Evolutionary conservation across 2,888 invertebrate species (phyloP).

Genomic region (Peribatodes rhomboidaria): DNA sequence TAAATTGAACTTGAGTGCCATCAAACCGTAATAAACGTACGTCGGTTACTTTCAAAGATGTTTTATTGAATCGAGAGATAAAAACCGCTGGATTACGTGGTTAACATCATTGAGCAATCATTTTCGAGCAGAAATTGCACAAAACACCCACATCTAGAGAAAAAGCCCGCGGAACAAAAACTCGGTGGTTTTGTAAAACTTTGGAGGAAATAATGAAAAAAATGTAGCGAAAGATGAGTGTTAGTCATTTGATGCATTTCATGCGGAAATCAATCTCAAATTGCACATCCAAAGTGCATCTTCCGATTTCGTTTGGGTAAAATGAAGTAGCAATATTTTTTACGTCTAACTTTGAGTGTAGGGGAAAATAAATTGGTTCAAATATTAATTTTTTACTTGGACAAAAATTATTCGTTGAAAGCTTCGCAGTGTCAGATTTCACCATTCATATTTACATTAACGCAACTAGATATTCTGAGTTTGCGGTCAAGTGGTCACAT

Average conservation of each 20-base stretch:
- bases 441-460: constrained; percentile 70
- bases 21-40: constrained; percentile 43
- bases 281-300: constrained; percentile 74
- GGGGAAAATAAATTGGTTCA: background rate
- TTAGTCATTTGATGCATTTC: constrained; percentile 75
- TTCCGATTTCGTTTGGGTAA: constrained; percentile 69
- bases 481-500: constrained; percentile 76
- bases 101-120: constrained; percentile 58
- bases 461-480: constrained; percentile 67
- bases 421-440: constrained; percentile 65
- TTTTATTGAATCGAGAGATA: constrained; percentile 52
- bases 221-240: constrained; percentile 69
- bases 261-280: constrained; percentile 85
- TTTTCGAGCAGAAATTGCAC: constrained; percentile 56
- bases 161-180: constrained; percentile 60
- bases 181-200: constrained; percentile 24
- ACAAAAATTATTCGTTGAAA: constrained; percentile 19
- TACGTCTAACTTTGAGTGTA: constrained; percentile 1
- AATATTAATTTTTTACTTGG: constrained; percentile 12
- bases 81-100: constrained; percentile 63
- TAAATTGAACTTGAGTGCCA: constrained; percentile 45
- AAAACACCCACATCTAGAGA: constrained; percentile 40
- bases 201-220: constrained; percentile 68
- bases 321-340: constrained; percentile 50
- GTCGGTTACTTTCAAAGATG: constrained; percentile 56